Conservation (phyloP, 1,140 invertebrate genomes). For the Cecropterus lyciades region DNA sequence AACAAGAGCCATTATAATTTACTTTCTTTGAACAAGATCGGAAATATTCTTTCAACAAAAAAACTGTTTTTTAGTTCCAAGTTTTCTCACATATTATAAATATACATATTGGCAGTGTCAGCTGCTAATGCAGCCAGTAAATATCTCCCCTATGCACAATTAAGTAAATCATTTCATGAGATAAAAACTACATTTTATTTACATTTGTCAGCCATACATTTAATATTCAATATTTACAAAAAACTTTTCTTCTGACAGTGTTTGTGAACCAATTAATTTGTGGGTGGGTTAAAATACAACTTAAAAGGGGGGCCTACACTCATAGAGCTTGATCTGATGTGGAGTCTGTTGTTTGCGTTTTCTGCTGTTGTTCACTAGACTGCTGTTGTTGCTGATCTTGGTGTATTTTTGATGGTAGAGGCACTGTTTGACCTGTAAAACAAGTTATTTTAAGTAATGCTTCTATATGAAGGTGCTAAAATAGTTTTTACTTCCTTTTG, state of each 20-base stretch:
- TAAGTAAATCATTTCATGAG: conserved; percentile 36
- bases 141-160: conserved; percentile 34
- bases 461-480: too few relatives aligned
- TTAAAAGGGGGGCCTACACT: conserved; percentile 46
- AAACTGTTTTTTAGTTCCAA: too few relatives aligned
- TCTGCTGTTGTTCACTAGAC: conserved; percentile 50
- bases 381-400: conserved; percentile 59
- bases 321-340: conserved; percentile 64
- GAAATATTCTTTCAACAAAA: conserved; percentile 5
- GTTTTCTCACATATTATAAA: conserved; percentile 39
- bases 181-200: conserved; percentile 17
- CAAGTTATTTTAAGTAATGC: not conserved
- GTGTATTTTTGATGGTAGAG: conserved; percentile 67
- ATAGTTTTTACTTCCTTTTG: too few relatives aligned
- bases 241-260: conserved; percentile 20
- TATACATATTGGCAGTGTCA: conserved; percentile 45
- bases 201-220: conserved; percentile 25
- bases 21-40: not conserved
- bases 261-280: conserved; percentile 18
- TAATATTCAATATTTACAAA: conserved; percentile 36
- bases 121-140: conserved; percentile 35
- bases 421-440: conserved; percentile 71
- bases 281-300: conserved; percentile 43
- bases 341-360: conserved; percentile 58
- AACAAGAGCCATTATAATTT: conserved; percentile 5